Percentiles rank a stretch among this genome's conserved stretches.
phyloP scores from a whole-genome alignment of 1,140 invertebrate genomes.

The Marisa cornuarietis region DNA sequence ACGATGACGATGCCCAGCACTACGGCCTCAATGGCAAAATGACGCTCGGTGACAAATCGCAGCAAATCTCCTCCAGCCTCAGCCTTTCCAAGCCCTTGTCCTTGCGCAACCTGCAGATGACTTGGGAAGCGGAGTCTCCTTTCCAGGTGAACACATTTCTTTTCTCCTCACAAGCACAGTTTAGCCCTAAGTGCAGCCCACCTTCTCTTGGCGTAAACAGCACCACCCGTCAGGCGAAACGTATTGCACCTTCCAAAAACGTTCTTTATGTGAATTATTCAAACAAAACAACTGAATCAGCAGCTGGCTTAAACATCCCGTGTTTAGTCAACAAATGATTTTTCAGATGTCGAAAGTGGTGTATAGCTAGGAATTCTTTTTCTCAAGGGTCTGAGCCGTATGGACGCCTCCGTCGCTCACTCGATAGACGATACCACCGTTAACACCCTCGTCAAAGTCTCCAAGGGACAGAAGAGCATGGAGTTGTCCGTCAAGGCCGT shows the following conservation, averaged over 20 bases:
- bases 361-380: no score
- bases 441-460: constrained; percentile 3
- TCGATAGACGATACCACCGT: neutral
- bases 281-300: no score
- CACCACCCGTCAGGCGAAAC: no score
- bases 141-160: neutral
- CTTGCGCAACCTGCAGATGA: constrained; percentile 11
- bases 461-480: constrained; percentile 4
- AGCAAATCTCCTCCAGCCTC: constrained; percentile 20
- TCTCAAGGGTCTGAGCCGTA: neutral
- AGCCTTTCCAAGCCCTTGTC: constrained; percentile 27
- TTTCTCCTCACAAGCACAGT: no score
- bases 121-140: constrained; percentile 15
- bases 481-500: neutral
- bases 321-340: no score
- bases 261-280: no score
- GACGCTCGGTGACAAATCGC: constrained; percentile 7
- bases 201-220: no score
- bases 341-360: no score
- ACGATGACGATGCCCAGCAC: constrained; percentile 16
- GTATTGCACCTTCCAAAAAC: no score
- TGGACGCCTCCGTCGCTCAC: constrained; percentile 15
- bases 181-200: no score
- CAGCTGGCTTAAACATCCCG: no score
- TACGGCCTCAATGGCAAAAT: constrained; percentile 15